Base-by-base conservation (phyloP, 2,888 invertebrate genomes). In the Pyralis farinalis region DNA sequence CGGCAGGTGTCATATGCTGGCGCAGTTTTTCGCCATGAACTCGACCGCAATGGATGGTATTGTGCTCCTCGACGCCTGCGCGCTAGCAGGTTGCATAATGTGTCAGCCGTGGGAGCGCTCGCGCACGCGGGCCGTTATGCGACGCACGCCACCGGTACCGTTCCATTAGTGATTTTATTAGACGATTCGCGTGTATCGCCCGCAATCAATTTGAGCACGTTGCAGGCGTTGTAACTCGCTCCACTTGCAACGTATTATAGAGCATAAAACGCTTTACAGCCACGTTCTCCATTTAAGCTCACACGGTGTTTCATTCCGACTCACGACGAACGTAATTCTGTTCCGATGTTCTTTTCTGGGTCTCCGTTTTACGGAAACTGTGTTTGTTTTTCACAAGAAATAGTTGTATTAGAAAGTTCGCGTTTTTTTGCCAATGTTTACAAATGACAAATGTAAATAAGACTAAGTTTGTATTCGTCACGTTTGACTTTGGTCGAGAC, bases 131-230 rank as follows among this genome's bases (percentile, higher is more conserved):
- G 71, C 87, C 86, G 87, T 84, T 87, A 88, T 77, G 78, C 80
- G 84, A 81, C 81, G 77, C 83, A 84, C 84, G 84, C 81, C 78
- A 80, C 69, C 69, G 62, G 74, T 88, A 86, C 87, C 88, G 87
- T 88, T 86, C 79, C 69, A 81, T 81, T 83, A 79, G 75, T 71
- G 82, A 88, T 86, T 85, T 85, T 86, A 86, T 87, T 82, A 85
- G 79, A 84, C 76, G 75, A 81, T 77, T 84, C 82, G 77, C 83
- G 77, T 85, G 82, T 83, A 82, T 80, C 69, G 75, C 69, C 62
- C 69, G 75, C 78, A 81, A 87, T 85, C 84, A 82, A 86, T 87
- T 85, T 76, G 67, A 73, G 65, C 62, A 65, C 60, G 59, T 66
- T 69, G 70, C 71, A 57, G 58, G 64, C 76, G 71, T 59, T 74